Conservation (phyloP, 1,140 invertebrate species). For the Neotoxoptera formosana region DNA sequence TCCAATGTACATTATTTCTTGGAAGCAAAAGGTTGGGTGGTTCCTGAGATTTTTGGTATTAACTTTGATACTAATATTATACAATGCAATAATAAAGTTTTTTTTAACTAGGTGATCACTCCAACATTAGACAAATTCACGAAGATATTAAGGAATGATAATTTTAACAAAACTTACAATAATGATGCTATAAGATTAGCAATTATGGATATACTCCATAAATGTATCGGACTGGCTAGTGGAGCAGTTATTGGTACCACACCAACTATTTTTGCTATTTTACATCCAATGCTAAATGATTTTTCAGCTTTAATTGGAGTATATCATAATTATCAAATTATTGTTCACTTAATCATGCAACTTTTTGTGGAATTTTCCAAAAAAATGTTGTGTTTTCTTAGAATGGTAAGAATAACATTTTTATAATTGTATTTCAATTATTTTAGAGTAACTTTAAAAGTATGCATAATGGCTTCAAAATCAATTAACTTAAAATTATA, state of each 20-base stretch:
- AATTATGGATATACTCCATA: slow-evolving; percentile 73
- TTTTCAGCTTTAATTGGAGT: slow-evolving; percentile 73
- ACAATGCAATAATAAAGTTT: neutral
- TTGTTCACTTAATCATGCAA: slow-evolving; percentile 81
- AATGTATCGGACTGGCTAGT: slow-evolving; percentile 71
- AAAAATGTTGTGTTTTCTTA: slow-evolving; percentile 74
- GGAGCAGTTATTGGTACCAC: slow-evolving; percentile 69
- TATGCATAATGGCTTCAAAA: neutral
- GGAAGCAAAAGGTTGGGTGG: neutral
- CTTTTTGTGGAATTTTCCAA: slow-evolving; percentile 77
- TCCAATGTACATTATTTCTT: neutral
- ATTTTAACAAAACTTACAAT: slow-evolving; percentile 70
- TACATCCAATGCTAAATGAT: slow-evolving; percentile 72
- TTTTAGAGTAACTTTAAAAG: neutral
- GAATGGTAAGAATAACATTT: slow-evolving; percentile 64
- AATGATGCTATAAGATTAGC: slow-evolving; percentile 69
- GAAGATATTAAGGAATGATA: slow-evolving; percentile 67
- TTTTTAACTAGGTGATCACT: slow-evolving; percentile 67
- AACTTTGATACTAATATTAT: neutral
- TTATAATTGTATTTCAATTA: neutral
- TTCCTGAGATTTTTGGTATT: neutral
- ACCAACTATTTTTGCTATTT: slow-evolving; percentile 71
- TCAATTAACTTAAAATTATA: neutral
- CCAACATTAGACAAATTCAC: slow-evolving; percentile 71
- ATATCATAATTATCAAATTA: slow-evolving; percentile 83